phyloP scores from a whole-genome alignment of 2,113 vertebrate genomes.

The Pleuronectes platessa region DNA sequence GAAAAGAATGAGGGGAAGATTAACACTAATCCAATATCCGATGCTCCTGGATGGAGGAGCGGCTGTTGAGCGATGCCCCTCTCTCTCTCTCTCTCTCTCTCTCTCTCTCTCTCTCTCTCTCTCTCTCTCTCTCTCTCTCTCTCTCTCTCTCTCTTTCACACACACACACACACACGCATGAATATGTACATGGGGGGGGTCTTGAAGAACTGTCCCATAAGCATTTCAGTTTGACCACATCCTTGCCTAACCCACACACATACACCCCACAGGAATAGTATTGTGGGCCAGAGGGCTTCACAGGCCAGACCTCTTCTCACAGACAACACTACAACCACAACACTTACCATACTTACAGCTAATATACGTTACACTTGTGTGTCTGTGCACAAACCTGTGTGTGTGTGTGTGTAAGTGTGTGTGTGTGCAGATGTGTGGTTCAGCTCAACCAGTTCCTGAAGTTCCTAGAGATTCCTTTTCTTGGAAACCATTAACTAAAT shows the following conservation, averaged over 20 bases:
- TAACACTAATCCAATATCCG: slow-evolving; percentile 78
- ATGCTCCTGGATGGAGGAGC: slow-evolving; percentile 66
- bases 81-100: slow-evolving; percentile 10
- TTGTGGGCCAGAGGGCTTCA: slow-evolving; percentile 42
- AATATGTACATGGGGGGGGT: slow-evolving; percentile 9
- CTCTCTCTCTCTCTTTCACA: not conserved
- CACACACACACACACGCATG: too few relatives aligned
- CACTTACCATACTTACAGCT: slow-evolving; percentile 34
- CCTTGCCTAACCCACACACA: slow-evolving; percentile 41
- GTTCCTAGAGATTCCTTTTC: slow-evolving; percentile 47
- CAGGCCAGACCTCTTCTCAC: slow-evolving; percentile 59
- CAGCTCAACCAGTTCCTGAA: slow-evolving; percentile 24
- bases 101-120: slow-evolving; percentile 1
- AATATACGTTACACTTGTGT: slow-evolving; percentile 25
- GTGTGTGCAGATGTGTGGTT: slow-evolving; percentile 8
- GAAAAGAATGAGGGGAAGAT: slow-evolving; percentile 68
- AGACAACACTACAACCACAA: slow-evolving; percentile 20
- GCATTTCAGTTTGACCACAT: slow-evolving; percentile 67
- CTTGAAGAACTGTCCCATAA: slow-evolving; percentile 49
- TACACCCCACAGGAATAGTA: slow-evolving; percentile 37
- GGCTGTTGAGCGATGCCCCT: slow-evolving; percentile 64
- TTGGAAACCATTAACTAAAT: slow-evolving; percentile 51
- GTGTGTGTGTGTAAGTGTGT: slow-evolving; percentile 18
- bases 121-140: slow-evolving; percentile 1
- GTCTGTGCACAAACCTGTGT: slow-evolving; percentile 3